phyloP scores from a whole-genome alignment of 2,113 vertebrate genomes.

The Ancistrus triradiatus region DNA sequence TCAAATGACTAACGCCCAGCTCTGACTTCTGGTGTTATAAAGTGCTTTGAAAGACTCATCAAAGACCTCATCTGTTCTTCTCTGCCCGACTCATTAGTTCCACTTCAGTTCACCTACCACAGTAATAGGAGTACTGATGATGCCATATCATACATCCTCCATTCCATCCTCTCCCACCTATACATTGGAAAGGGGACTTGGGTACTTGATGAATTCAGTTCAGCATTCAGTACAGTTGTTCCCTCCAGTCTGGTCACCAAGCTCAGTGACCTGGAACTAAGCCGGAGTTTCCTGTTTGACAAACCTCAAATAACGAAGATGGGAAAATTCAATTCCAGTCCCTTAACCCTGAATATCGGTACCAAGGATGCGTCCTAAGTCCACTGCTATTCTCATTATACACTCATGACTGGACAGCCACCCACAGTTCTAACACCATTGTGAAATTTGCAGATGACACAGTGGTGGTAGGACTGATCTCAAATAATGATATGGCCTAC shows the following conservation, averaged over 20 bases:
- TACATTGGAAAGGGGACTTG: background rate
- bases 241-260: background rate
- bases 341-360: background rate
- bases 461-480: no score
- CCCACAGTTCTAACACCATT: background rate
- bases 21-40: background rate
- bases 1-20: background rate
- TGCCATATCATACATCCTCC: background rate
- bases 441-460: no score
- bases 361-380: background rate
- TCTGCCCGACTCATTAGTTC: background rate
- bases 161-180: background rate
- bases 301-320: background rate
- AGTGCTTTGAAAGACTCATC: constrained; percentile 4
- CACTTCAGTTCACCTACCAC: background rate
- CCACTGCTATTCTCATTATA: background rate
- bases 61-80: background rate
- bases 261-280: background rate
- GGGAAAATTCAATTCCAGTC: background rate
- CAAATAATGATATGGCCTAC: no score
- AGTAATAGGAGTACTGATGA: background rate
- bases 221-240: background rate
- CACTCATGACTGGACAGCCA: background rate
- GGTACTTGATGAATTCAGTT: background rate
- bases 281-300: background rate